A percentile compares a stretch with the other conserved stretches of the same genome.
Evolutionary conservation across 2,888 invertebrate species (phyloP).

Genomic region (Lasioglossum morio): DNA sequence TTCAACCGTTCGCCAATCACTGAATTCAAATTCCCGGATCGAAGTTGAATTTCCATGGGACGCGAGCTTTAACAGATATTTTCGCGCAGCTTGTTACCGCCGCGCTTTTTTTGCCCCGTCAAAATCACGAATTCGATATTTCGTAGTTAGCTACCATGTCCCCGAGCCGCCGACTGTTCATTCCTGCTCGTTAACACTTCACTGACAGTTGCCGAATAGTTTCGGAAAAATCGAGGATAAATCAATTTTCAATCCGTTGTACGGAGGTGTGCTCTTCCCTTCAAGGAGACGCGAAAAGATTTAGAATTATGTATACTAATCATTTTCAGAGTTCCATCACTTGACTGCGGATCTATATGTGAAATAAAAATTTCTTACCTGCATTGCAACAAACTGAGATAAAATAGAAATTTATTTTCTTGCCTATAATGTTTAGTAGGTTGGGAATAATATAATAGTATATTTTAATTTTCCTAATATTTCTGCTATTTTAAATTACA

Average conservation of each 20-base stretch:
- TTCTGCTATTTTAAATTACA: no score
- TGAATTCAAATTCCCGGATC: slow-evolving; percentile 68
- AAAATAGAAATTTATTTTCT: no score
- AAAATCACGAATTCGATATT: not conserved
- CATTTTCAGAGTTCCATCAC: no score
- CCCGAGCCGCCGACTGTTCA: not conserved
- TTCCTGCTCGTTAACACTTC: not conserved
- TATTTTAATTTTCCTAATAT: no score
- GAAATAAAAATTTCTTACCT: no score
- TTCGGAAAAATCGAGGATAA: not conserved
- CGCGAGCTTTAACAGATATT: slow-evolving; percentile 60
- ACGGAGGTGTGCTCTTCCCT: not conserved
- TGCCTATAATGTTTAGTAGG: no score
- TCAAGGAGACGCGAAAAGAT: not conserved
- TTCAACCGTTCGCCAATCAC: slow-evolving; percentile 73
- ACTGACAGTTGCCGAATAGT: not conserved
- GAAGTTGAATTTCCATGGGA: slow-evolving; percentile 70
- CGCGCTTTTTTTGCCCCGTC: slow-evolving; percentile 21
- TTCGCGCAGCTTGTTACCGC: slow-evolving; percentile 28
- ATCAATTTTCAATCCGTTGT: not conserved
- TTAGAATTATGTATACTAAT: no score
- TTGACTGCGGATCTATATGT: no score
- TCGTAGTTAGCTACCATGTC: not conserved
- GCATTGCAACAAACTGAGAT: no score
- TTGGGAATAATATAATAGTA: no score